Conservation (phyloP, 2,797 vertebrate genomes). For the Petrocephalus sullivani region DNA sequence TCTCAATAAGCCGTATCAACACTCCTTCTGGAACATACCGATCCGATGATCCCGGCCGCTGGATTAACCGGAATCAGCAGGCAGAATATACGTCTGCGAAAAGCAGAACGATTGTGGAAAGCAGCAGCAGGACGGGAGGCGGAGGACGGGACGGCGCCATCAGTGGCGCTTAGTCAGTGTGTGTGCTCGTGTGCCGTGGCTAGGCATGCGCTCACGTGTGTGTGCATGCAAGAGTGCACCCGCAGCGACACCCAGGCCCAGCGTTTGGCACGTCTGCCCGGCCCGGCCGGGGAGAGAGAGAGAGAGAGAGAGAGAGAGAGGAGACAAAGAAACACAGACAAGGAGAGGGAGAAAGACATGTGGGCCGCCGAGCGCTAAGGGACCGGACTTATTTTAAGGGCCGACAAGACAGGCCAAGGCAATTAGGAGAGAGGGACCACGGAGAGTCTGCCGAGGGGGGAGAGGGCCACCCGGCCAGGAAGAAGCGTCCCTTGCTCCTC, state of each 20-base stretch:
- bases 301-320: constrained; percentile 5
- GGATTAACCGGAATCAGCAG: neutral
- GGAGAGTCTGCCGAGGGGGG: neutral
- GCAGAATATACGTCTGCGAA: neutral
- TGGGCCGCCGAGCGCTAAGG: constrained; percentile 4
- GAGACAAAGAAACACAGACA: constrained; percentile 23
- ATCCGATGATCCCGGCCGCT: neutral
- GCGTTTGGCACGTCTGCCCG: constrained; percentile 1
- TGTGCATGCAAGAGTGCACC: neutral
- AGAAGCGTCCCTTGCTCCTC: neutral
- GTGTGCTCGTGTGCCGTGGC: constrained; percentile 21
- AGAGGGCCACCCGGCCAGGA: neutral
- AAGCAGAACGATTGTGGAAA: neutral
- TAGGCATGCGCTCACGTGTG: neutral
- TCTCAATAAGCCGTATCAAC: neutral
- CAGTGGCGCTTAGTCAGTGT: constrained; percentile 32
- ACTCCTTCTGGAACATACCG: neutral
- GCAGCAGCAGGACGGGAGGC: neutral
- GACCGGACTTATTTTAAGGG: neutral
- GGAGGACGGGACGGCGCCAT: constrained; percentile 7
- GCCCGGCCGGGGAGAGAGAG: constrained; percentile 18
- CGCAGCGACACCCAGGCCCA: neutral
- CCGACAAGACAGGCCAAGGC: constrained; percentile 20
- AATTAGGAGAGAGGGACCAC: constrained; percentile 10
- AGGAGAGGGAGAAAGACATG: constrained; percentile 13